Conservation (phyloP, 2,113 vertebrate genomes). For the Asarcornis scutulata region DNA sequence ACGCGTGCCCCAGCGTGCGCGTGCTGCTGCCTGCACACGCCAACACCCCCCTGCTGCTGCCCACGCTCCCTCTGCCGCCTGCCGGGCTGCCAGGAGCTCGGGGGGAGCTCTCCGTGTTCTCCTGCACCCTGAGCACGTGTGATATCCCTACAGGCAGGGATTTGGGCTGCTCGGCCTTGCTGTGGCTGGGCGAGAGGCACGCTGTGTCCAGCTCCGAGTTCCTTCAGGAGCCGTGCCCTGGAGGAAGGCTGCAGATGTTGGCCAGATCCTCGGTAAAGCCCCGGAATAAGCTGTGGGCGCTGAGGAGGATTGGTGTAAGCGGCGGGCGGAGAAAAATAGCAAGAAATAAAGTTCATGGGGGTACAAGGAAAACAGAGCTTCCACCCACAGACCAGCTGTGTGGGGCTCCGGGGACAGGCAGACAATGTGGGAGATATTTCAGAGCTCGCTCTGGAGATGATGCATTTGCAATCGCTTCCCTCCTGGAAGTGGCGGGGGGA, state of each 20-base stretch:
- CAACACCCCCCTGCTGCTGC: conserved; percentile 29
- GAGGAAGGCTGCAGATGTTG: background rate
- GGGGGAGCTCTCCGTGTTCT: conserved; percentile 6
- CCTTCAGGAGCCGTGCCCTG: background rate
- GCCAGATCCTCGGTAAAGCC: conserved; percentile 20
- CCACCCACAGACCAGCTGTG: conserved; percentile 47
- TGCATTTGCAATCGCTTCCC: background rate
- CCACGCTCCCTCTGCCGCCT: background rate
- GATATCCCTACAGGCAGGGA: background rate
- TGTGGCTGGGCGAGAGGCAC: background rate
- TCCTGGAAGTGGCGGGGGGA: background rate
- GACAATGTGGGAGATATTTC: conserved; percentile 43
- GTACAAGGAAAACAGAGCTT: conserved; percentile 45
- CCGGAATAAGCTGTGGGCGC: conserved; percentile 29
- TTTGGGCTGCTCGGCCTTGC: background rate
- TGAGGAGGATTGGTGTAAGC: conserved; percentile 34
- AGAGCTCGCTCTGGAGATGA: conserved; percentile 8
- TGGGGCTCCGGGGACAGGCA: conserved; percentile 24
- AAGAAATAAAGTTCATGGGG: conserved; percentile 45
- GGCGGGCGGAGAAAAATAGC: conserved; percentile 11
- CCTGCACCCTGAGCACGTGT: fast-evolving
- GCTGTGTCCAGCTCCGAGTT: background rate
- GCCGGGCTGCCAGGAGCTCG: background rate
- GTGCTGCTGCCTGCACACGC: conserved; percentile 41
- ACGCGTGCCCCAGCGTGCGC: background rate